Conservation (phyloP, 2,113 vertebrate genomes). For the Ailuropoda melanoleuca region DNA sequence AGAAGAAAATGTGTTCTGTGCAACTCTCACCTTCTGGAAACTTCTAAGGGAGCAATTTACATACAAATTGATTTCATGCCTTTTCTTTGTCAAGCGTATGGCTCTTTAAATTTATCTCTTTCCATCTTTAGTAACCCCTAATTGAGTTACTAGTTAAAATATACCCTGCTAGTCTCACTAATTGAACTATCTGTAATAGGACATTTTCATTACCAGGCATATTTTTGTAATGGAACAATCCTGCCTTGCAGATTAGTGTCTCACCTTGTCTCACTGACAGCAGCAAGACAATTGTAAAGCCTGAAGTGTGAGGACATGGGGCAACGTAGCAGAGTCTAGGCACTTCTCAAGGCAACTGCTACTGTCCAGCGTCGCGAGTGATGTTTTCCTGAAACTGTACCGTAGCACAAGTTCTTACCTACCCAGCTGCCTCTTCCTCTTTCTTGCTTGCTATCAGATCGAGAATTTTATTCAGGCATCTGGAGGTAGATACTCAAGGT, state of each 20-base stretch:
- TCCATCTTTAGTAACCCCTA: background rate
- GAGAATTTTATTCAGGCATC: background rate
- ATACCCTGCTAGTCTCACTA: background rate
- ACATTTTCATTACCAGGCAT: background rate
- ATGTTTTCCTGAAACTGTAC: background rate
- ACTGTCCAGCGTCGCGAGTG: background rate
- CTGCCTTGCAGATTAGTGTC: background rate
- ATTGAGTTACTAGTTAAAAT: background rate
- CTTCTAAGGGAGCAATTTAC: background rate
- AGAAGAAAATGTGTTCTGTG: background rate
- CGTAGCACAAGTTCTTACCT: too few relatives aligned
- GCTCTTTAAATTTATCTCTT: background rate
- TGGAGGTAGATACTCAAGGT: background rate
- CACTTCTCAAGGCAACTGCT: background rate
- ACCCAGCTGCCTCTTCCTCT: background rate
- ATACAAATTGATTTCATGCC: background rate
- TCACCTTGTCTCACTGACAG: background rate
- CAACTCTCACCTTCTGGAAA: background rate
- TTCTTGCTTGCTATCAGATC: background rate
- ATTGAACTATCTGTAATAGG: background rate
- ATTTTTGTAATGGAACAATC: background rate
- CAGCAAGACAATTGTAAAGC: background rate
- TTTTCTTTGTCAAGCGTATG: background rate
- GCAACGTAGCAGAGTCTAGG: too few relatives aligned
- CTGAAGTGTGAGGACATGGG: background rate